Evolutionary conservation across 2,113 vertebrate genomes (phyloP).

Genomic region (Cavia aperea): DNA sequence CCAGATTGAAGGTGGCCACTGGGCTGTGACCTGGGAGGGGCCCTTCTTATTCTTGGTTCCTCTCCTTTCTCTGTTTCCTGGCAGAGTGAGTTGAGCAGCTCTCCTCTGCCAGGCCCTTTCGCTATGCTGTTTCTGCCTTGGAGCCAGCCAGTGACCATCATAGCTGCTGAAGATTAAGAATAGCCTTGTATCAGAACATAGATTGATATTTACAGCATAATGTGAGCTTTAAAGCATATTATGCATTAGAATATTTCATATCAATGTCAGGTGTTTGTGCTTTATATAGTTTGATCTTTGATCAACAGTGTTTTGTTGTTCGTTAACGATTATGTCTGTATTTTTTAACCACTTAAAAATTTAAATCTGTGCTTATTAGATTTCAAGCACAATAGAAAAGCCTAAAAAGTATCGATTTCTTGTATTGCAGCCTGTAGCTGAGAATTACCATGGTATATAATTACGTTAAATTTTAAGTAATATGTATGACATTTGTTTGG

Average conservation of each 20-base stretch:
- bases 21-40: not conserved
- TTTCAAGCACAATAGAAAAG: not conserved
- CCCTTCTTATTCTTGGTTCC: rapidly evolving
- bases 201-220: too few relatives aligned
- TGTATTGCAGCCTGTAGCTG: not conserved
- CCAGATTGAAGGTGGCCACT: not conserved
- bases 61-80: not conserved
- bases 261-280: not conserved
- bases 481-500: not conserved
- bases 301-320: not conserved
- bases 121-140: not conserved
- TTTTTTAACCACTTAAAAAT: conserved; percentile 19
- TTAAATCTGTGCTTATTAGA: conserved; percentile 6
- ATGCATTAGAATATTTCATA: not conserved
- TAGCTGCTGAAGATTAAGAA: conserved; percentile 2
- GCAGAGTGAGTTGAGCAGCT: not conserved
- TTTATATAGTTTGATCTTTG: not conserved
- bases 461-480: conserved; percentile 28
- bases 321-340: not conserved
- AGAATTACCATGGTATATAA: not conserved
- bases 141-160: not conserved
- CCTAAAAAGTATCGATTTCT: not conserved
- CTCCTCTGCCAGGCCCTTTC: not conserved
- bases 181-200: not conserved
- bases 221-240: not conserved